Evolutionary conservation across 2,113 vertebrate genomes (phyloP).

Genomic region (Pelvicachromis taeniatus): DNA sequence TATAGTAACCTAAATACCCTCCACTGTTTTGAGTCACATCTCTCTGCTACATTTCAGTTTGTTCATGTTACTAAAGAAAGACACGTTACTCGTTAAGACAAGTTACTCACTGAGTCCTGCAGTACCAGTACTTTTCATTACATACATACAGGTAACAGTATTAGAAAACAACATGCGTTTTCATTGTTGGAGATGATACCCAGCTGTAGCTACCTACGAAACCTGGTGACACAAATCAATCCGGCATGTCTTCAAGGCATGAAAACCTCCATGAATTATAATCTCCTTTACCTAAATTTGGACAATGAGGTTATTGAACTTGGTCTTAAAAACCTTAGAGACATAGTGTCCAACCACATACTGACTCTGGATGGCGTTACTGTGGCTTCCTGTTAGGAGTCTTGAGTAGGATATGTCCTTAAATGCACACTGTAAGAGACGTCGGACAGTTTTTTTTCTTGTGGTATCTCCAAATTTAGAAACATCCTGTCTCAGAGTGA

Average conservation of each 20-base stretch:
- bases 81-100: no score
- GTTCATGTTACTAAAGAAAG: background rate
- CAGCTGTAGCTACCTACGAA: background rate
- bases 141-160: background rate
- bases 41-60: background rate
- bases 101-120: background rate
- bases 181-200: background rate
- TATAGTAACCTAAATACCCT: background rate
- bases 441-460: background rate
- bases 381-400: background rate
- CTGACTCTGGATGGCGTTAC: background rate
- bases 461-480: background rate
- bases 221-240: background rate
- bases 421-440: background rate
- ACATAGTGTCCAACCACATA: background rate
- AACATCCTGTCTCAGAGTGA: background rate
- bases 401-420: background rate
- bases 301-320: background rate
- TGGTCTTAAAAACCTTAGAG: background rate
- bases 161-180: background rate
- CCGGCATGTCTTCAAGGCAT: background rate
- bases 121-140: background rate
- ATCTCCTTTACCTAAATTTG: background rate
- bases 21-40: background rate
- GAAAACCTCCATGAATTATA: background rate